A percentile compares a stretch with the other conserved stretches of the same genome.
Conservation (phyloP, 2,797 vertebrate species). For the Serranus cabrilla region DNA sequence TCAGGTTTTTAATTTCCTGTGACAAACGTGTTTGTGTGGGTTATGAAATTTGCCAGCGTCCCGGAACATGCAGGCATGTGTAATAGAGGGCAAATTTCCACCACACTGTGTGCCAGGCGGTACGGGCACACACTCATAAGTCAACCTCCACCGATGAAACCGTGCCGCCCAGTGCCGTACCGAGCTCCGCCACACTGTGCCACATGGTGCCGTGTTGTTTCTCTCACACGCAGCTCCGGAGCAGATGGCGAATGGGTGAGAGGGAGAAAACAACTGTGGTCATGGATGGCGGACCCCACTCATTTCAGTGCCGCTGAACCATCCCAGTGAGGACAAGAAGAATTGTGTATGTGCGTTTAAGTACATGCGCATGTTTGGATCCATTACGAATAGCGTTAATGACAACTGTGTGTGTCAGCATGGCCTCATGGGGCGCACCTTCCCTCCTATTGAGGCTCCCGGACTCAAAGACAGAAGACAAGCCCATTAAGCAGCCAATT, state of each 20-base stretch:
- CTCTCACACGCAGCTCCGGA: constrained; percentile 64
- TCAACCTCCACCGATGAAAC: constrained; percentile 42
- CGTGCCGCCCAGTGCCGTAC: constrained; percentile 33
- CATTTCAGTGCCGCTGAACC: constrained; percentile 50
- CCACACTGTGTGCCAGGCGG: constrained; percentile 60
- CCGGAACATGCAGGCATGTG: constrained; percentile 54
- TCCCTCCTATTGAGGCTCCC: constrained; percentile 47
- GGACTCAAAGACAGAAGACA: constrained; percentile 61
- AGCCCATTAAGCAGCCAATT: constrained; percentile 78
- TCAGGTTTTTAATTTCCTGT: constrained; percentile 70
- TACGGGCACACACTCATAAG: constrained; percentile 30
- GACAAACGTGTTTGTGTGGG: constrained; percentile 40
- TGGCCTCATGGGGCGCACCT: constrained; percentile 35
- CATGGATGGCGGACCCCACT: constrained; percentile 59
- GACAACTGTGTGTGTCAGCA: constrained; percentile 45
- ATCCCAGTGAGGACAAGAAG: constrained; percentile 36
- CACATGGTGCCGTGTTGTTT: constrained; percentile 70
- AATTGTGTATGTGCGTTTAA: constrained; percentile 32
- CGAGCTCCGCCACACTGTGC: constrained; percentile 49
- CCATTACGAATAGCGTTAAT: constrained; percentile 21
- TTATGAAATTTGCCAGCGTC: constrained; percentile 47
- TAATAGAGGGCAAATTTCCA: constrained; percentile 68
- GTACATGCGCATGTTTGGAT: constrained; percentile 20
- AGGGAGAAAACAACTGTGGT: constrained; percentile 65
- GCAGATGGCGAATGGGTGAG: constrained; percentile 78